phyloP scores from a whole-genome alignment of 1,140 invertebrate genomes.

The Brachionus asplanchnoidis region DNA sequence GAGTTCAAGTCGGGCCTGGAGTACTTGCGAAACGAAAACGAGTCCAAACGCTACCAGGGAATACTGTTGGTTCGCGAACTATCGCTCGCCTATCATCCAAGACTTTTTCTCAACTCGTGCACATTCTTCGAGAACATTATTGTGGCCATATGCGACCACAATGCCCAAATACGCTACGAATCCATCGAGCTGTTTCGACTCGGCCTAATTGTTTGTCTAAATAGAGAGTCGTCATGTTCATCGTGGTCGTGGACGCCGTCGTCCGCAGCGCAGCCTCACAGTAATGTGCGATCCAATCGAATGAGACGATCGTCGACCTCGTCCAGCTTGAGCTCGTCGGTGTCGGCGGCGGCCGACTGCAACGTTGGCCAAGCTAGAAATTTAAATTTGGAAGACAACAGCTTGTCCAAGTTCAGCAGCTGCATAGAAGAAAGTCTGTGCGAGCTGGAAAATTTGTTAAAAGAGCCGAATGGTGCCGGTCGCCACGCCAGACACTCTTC shows the following conservation, averaged over 20 bases:
- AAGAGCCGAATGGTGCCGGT: neutral
- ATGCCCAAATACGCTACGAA: neutral
- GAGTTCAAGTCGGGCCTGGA: slow-evolving; percentile 34
- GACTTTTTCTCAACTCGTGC: neutral
- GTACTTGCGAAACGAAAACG: neutral
- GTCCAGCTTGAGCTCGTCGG: neutral
- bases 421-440: neutral
- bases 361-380: neutral
- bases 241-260: no score
- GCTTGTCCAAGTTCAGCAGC: neutral
- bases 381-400: neutral
- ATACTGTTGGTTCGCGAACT: slow-evolving; percentile 16
- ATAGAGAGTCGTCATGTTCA: neutral
- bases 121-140: slow-evolving; percentile 24
- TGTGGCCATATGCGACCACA: neutral
- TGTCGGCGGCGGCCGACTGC: neutral
- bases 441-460: neutral
- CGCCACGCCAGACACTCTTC: neutral
- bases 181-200: slow-evolving; percentile 29
- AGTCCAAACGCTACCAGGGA: slow-evolving; percentile 11
- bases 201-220: neutral
- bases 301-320: neutral
- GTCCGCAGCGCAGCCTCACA: no score
- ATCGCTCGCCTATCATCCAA: neutral
- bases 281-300: neutral